These are phyloP conservation scores for Dendropsophus ebraccatus DNA, from an alignment of 2,113 vertebrate species.

Conservation along the genomic window DNA sequence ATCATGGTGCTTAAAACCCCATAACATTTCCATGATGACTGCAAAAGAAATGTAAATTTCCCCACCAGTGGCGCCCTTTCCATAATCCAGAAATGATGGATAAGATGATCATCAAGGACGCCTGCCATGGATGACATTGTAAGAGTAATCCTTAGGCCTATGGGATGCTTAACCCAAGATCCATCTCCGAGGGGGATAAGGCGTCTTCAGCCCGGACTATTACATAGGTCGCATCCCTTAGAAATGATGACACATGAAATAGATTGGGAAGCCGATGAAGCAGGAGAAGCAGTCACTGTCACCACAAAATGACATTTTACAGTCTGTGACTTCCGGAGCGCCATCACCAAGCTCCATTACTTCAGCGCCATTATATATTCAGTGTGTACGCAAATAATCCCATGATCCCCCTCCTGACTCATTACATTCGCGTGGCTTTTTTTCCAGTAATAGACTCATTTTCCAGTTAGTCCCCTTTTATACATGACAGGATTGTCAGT, in stretches of 20 bases:
- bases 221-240: not conserved
- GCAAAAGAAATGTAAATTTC: not conserved
- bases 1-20: too few relatives aligned
- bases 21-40: not conserved
- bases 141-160: not conserved
- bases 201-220: not conserved
- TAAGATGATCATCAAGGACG: not conserved
- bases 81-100: not conserved
- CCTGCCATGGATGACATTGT: not conserved
- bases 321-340: constrained; percentile 22
- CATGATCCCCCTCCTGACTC: constrained; percentile 27
- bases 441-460: constrained; percentile 24
- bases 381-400: constrained; percentile 27
- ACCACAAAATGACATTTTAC: not conserved
- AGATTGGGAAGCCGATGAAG: not conserved
- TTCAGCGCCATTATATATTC: constrained; percentile 16
- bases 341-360: constrained; percentile 15
- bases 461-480: constrained; percentile 2
- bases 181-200: not conserved
- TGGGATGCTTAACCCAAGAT: too few relatives aligned
- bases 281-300: not conserved
- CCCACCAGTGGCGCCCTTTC: not conserved
- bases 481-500: constrained; percentile 18
- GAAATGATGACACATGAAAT: not conserved
- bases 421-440: constrained; percentile 9